Conservation (phyloP, 1,140 invertebrate genomes). For the Stratiolaelaps scimitus region DNA sequence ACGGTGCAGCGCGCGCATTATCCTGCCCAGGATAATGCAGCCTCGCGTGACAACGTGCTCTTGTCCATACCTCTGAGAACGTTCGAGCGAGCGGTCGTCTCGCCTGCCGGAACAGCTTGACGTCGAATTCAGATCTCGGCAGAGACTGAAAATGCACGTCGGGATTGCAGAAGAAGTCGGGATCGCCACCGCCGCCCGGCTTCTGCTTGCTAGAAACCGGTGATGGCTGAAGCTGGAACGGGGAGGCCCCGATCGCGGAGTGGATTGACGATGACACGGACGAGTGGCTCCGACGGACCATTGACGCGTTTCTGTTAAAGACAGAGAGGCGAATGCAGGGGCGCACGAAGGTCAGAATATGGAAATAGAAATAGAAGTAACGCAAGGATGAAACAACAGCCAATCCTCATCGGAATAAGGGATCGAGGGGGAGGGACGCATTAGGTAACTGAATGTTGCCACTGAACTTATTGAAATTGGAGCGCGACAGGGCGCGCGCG, state of each 20-base stretch:
- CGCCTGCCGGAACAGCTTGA: slow-evolving; percentile 2
- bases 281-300: slow-evolving; percentile 18
- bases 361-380: no score
- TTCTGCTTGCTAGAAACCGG: background rate
- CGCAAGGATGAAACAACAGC: no score
- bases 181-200: background rate
- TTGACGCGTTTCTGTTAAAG: background rate
- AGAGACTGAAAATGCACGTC: slow-evolving; percentile 21
- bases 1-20: no score
- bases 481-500: no score
- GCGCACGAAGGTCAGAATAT: no score
- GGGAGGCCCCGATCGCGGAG: background rate
- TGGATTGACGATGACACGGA: slow-evolving; percentile 14
- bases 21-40: no score
- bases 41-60: no score
- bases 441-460: no score
- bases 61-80: slow-evolving; percentile 19
- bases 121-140: slow-evolving; percentile 25
- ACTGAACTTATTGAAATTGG: no score
- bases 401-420: no score
- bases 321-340: no score
- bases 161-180: slow-evolving; percentile 22
- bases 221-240: background rate
- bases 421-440: no score
- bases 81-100: background rate